These are phyloP conservation scores for Lamprotornis superbus DNA, from an alignment of 2,113 vertebrate species.

Conservation along the genomic window DNA sequence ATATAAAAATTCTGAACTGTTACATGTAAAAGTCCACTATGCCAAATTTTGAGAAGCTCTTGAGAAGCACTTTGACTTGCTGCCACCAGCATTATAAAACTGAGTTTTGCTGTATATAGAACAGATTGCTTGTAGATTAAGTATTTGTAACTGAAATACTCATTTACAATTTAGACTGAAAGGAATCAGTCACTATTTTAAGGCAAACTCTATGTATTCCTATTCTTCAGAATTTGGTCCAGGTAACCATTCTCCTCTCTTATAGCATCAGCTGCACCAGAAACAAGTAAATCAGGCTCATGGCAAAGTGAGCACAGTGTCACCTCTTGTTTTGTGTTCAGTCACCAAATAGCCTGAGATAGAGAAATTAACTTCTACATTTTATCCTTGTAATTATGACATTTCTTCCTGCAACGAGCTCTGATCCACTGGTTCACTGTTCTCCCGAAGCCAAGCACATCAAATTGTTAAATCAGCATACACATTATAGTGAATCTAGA, in stretches of 20 bases:
- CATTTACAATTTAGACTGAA: not conserved
- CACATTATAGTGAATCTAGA: not conserved
- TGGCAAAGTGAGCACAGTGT: not conserved
- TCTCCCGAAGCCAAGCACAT: rapidly evolving
- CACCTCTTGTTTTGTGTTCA: not conserved
- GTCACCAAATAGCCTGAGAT: not conserved
- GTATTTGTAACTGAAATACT: not conserved
- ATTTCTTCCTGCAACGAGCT: not conserved
- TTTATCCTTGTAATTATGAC: not conserved
- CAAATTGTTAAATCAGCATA: not conserved
- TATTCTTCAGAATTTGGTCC: not conserved
- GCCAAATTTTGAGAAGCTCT: not conserved
- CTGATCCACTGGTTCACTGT: not conserved
- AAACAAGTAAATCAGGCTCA: not conserved
- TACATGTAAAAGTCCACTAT: not conserved
- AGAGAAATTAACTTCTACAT: not conserved
- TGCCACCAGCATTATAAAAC: not conserved
- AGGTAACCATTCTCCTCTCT: not conserved
- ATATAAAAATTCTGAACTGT: not conserved
- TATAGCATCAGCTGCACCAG: not conserved
- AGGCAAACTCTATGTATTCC: not conserved
- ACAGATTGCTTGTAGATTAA: not conserved
- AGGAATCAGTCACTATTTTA: not conserved
- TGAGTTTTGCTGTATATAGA: not conserved
- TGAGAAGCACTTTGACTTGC: not conserved